Percentiles rank a stretch among this genome's conserved stretches.
phyloP scores from a whole-genome alignment of 2,113 vertebrate genomes.

The Peromyscus californicus region DNA sequence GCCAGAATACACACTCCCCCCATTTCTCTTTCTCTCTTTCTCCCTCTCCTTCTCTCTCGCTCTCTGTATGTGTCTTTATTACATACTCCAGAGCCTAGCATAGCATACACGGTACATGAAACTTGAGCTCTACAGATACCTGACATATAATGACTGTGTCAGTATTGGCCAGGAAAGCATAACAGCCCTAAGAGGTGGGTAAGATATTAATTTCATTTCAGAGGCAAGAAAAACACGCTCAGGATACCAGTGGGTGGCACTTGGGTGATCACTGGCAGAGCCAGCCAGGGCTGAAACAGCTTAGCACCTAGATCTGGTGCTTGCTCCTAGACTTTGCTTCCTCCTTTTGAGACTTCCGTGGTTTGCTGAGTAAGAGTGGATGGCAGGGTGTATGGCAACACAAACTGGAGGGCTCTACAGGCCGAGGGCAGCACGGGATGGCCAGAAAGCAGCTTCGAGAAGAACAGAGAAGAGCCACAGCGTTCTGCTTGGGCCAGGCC shows the following conservation, averaged over 20 bases:
- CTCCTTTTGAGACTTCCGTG: not conserved
- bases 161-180: accelerated
- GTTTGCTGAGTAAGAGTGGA: not conserved
- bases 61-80: too few species aligned
- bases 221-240: not conserved
- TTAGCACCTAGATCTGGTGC: not conserved
- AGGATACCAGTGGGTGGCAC: not conserved
- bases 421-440: accelerated
- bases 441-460: not conserved
- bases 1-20: too few species aligned
- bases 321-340: not conserved
- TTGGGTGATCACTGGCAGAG: not conserved
- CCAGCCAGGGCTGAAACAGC: not conserved
- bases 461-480: not conserved
- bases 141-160: accelerated
- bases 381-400: not conserved
- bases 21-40: too few species aligned
- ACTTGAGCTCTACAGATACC: accelerated
- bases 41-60: too few species aligned
- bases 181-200: accelerated
- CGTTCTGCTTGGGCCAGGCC: too few species aligned
- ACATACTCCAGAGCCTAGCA: too few species aligned
- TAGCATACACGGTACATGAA: accelerated
- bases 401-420: not conserved
- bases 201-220: not conserved